Evolutionary conservation across 2,888 invertebrate species (phyloP), one percentile per base, ranked within the genome.

Genomic region (Brenthis daphne): DNA sequence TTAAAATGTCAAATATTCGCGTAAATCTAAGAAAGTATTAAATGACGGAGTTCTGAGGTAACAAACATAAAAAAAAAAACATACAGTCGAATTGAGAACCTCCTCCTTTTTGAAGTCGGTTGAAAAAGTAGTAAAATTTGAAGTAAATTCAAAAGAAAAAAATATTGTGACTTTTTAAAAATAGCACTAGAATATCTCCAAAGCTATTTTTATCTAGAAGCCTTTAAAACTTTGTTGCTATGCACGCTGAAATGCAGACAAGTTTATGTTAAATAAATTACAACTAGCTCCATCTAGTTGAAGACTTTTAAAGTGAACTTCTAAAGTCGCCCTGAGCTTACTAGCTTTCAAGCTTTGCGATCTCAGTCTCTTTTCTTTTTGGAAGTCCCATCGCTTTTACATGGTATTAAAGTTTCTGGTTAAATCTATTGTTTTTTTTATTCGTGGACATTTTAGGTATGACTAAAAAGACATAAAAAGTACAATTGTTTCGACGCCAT

Each of bases 201-300:
- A 24, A 65, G 53, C 37, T 71, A 69, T 71, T 70, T 70, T 64
- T 72, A 68, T 72, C 61, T 58, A 54, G 61, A 54, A 53, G 67
- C 55, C 57, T 58, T 61, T 50, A 65, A 64, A 65, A 55, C 64
- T 70, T 58, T 68, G 72, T 72, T 72, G 70, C 70, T 58, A 70
- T 68, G 72, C 65, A 53, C 65, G 63, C 56, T 72, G 58, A 67
- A 71, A 66, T 60, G 65, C 65, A 66, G 68, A 64, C 64, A 54
- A 70, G 70, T 66, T 72, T 65, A 70, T 57, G 65, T 71, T 71
- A 61, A 73, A 69, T 65, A 68, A 72, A 65, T 71, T 53, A 58
- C 71, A 68, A 70, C 73, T 73, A 66, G 73, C 69, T 70, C 69
- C 73, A 72, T 69, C 69, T 73, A 73, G 73, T 68, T 66, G 66